A percentile compares a stretch with the other conserved stretches of the same genome.
Conservation (phyloP, 2,888 invertebrate species). For the Lissocephala sabroskyi region DNA sequence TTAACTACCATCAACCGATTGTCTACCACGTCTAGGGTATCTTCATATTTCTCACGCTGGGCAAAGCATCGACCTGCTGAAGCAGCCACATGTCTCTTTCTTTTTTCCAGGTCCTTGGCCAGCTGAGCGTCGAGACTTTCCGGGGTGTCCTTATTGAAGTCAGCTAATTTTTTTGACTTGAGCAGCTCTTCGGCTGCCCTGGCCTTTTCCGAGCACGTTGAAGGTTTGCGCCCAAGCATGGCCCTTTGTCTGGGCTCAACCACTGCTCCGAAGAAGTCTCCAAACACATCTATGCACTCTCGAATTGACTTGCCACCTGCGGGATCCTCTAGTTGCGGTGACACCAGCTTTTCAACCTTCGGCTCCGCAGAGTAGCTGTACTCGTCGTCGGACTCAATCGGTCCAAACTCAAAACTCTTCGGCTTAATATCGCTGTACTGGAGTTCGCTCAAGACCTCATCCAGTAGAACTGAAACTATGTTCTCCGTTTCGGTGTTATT, state of each 20-base stretch:
- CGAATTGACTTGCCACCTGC: constrained; percentile 41
- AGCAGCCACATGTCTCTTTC: constrained; percentile 29
- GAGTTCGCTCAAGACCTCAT: constrained; percentile 37
- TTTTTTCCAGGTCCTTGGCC: constrained; percentile 31
- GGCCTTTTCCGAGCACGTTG: constrained; percentile 31
- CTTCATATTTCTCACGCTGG: constrained; percentile 59
- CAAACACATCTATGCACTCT: constrained; percentile 41
- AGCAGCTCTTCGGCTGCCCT: constrained; percentile 38
- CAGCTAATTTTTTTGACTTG: constrained; percentile 22
- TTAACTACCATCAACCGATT: constrained; percentile 61
- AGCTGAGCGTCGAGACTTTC: constrained; percentile 44
- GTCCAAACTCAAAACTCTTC: constrained; percentile 39
- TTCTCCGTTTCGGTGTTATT: constrained; percentile 17
- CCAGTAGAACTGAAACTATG: constrained; percentile 30
- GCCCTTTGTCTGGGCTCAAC: constrained; percentile 10
- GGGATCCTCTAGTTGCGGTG: constrained; percentile 26
- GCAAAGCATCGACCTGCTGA: constrained; percentile 56
- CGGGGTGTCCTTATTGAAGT: constrained; percentile 34
- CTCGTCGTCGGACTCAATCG: constrained; percentile 51
- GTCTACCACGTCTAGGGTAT: constrained; percentile 63
- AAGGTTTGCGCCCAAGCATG: constrained; percentile 1
- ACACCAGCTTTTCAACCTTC: constrained; percentile 20
- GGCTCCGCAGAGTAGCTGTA: constrained; percentile 33
- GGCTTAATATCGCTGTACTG: constrained; percentile 23
- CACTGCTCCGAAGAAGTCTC: constrained; percentile 24